These are phyloP conservation scores for human DNA, from an alignment of 2,113 vertebrate genomes.

Conservation along the genomic window GRCh38 chr16:86288001-86288500, in stretches of 20 bases:
- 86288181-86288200: neutral
- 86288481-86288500: neutral
- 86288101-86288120: neutral
- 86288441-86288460: neutral
- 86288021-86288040: neutral
- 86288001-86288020: neutral
- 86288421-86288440: neutral
- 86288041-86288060: neutral
- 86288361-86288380: neutral
- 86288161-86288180: too few relatives aligned
- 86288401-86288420: neutral
- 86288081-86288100: too few relatives aligned
- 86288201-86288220: rapidly evolving
- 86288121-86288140: neutral
- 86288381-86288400: neutral
- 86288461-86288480: neutral
- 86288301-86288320: rapidly evolving
- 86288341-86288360: neutral
- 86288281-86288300: rapidly evolving
- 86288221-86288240: neutral
- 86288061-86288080: neutral
- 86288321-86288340: rapidly evolving
- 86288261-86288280: neutral
- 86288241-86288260: neutral
- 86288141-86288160: neutral